Conservation (phyloP, 2,797 vertebrate genomes). For the Phoebastria nigripes region DNA sequence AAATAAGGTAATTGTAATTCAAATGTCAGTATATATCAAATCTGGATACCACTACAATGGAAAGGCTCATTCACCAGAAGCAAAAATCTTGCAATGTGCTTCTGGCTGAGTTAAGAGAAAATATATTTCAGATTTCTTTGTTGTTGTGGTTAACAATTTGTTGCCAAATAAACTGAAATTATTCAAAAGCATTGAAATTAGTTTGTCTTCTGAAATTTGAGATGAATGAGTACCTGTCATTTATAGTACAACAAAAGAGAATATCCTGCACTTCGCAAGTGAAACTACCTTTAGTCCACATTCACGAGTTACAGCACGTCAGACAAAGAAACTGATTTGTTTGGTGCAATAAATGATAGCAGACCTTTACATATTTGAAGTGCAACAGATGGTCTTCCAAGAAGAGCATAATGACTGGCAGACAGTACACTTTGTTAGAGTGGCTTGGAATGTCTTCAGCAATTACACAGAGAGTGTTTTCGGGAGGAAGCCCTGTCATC, state of each 20-base stretch:
- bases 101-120: neutral
- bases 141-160: neutral
- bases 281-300: neutral
- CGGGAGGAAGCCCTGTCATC: constrained; percentile 18
- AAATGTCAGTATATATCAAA: neutral
- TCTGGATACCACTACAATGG: neutral
- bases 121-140: neutral
- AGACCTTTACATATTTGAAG: constrained; percentile 52
- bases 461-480: constrained; percentile 37
- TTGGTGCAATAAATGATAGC: constrained; percentile 37
- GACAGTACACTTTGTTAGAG: constrained; percentile 50
- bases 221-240: neutral
- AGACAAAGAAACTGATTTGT: constrained; percentile 32
- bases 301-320: neutral
- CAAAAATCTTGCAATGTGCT: neutral
- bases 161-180: neutral
- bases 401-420: constrained; percentile 63
- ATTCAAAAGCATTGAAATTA: neutral
- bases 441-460: constrained; percentile 51
- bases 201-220: neutral
- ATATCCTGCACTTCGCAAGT: neutral
- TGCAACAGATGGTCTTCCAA: constrained; percentile 63
- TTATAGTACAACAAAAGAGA: neutral
- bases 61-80: neutral
- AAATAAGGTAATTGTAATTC: neutral